Evolutionary conservation across 2,113 vertebrate species (phyloP), one percentile per base, ranked within the genome.

Genomic region (Indicator maculatus): DNA sequence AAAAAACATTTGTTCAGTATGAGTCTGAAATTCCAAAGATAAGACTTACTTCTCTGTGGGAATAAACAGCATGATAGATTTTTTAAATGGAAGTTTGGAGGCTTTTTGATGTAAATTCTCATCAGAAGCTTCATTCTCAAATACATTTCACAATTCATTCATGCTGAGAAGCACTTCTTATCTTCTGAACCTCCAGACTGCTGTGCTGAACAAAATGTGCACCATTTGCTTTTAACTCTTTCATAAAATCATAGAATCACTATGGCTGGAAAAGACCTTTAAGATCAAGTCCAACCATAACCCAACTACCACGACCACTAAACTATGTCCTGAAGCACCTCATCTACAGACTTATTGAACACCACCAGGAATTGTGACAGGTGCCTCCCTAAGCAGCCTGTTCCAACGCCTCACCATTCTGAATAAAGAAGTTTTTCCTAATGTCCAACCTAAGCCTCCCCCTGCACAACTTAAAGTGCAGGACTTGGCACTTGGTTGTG

Each of bases 71-170:
- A 8, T 8, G 27, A 33, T 78, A 9, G 7, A 67, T 83, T 83
- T 83, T 80, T 44, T 5, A 79, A 91, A 83, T 66, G 20, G 31
- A 87, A 83, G 19, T 41, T 28, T 26, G 8, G 11, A 23, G 0
- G 12, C 3, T 63, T 92, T 79, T 60, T 19, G 13, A 71, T 56
- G 45, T 50, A 92, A 64, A 28, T 83, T 67, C 67, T 74, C 69
- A 80, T 88, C 56, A 86, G 89, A 90, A 91, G 26, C 59, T 80
- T 82, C 11, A 38, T 55, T 65, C 63, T 91, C 50, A 53, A 84
- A 88, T 16, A 80, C 18, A 69, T 96, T 89, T 92, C 90, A 85
- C 58, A 82, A 75, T 81, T 92, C 33, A 53, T 63, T 90, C 59
- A 64, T 28, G 45, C 83, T 47, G 39, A 85, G 73, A 88, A 84